Evolutionary conservation across 2,888 invertebrate genomes (phyloP).

Genomic region (Acanthosoma haemorrhoidale): DNA sequence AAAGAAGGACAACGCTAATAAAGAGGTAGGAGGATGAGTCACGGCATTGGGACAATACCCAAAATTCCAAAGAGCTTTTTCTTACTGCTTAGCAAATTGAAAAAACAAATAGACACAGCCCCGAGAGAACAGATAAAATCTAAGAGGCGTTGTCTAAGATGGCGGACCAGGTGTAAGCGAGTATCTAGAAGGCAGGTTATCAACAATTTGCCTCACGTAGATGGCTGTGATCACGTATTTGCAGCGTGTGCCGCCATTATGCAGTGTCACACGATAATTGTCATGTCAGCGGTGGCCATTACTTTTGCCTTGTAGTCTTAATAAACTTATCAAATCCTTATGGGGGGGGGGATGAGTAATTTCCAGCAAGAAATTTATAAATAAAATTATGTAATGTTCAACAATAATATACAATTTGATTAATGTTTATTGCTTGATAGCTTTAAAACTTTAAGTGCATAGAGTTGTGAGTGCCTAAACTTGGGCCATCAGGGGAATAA

Average conservation of each 20-base stretch:
- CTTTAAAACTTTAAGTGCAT: too few species aligned
- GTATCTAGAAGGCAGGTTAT: neutral
- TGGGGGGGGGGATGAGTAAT: too few species aligned
- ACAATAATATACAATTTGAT: too few species aligned
- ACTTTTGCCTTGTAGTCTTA: too few species aligned
- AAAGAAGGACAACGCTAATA: neutral
- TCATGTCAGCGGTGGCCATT: too few species aligned
- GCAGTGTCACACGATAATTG: neutral
- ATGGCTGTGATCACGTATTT: neutral
- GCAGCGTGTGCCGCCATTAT: neutral
- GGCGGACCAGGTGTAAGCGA: neutral
- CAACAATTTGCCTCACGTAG: neutral
- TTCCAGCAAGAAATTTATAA: too few species aligned
- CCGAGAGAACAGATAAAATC: constrained; percentile 4
- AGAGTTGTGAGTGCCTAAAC: too few species aligned
- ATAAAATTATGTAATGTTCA: too few species aligned
- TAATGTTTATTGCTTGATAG: too few species aligned
- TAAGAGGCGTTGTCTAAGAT: neutral
- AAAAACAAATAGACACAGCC: constrained; percentile 11
- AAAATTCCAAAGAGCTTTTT: neutral
- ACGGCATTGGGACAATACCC: neutral
- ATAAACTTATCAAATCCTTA: too few species aligned
- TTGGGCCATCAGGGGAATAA: too few species aligned
- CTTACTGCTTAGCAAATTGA: neutral
- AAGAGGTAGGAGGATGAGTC: neutral